Conservation (phyloP, 1,140 invertebrate genomes). For the Antheraea mylitta region DNA sequence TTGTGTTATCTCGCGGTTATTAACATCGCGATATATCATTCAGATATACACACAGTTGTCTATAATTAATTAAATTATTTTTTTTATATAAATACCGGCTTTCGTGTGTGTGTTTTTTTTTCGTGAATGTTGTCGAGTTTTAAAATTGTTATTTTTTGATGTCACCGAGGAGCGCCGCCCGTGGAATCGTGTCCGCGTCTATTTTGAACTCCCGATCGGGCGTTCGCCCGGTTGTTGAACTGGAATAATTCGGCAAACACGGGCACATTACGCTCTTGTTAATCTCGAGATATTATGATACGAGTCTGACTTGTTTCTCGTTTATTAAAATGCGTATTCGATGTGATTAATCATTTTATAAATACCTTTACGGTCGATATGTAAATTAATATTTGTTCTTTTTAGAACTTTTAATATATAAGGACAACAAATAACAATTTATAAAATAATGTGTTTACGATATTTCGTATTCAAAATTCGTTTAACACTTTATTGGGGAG, state of each 20-base stretch:
- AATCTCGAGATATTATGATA: slow-evolving; percentile 62
- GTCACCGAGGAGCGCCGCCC: slow-evolving; percentile 50
- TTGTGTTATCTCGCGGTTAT: slow-evolving; percentile 28
- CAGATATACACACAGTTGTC: too few relatives aligned
- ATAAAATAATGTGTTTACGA: too few relatives aligned
- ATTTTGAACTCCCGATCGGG: slow-evolving; percentile 73
- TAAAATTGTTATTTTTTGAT: slow-evolving; percentile 46
- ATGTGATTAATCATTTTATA: background rate
- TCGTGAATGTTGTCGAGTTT: slow-evolving; percentile 3
- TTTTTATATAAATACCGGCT: too few relatives aligned
- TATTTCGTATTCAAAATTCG: background rate
- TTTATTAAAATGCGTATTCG: slow-evolving; percentile 5
- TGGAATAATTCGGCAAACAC: slow-evolving; percentile 77
- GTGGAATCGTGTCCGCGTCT: slow-evolving; percentile 63
- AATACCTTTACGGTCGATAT: background rate
- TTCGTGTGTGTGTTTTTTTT: background rate
- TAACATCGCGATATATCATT: background rate
- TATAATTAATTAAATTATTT: too few relatives aligned
- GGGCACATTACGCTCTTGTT: slow-evolving; percentile 65
- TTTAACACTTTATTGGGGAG: slow-evolving; percentile 1
- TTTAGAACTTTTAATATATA: too few relatives aligned
- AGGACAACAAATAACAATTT: too few relatives aligned
- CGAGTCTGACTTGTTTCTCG: slow-evolving; percentile 31
- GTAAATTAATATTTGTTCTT: slow-evolving; percentile 21
- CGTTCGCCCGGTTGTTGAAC: slow-evolving; percentile 74